Evolutionary conservation across 2,113 vertebrate genomes (phyloP), one percentile per base, ranked within the genome.

Genomic region (Eudyptes chrysolophus): DNA sequence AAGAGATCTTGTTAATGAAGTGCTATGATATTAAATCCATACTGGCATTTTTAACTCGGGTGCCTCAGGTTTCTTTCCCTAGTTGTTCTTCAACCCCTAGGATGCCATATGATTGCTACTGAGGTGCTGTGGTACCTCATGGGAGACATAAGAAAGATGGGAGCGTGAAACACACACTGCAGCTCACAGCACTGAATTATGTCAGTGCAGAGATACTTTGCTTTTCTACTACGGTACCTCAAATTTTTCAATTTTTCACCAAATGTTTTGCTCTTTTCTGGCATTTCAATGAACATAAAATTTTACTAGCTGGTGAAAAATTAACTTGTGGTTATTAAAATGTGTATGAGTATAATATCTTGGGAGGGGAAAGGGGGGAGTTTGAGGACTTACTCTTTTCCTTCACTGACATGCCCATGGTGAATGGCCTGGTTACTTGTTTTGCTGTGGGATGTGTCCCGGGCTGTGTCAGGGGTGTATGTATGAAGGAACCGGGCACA

Each of bases 341-440:
- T 44, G 3, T 60, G 42, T 11, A 13, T 24, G 15, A 65, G 13
- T 34, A 5, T 38, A 55, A n/a, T 22, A 46, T 22, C 26, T 55
- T n/a, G 11, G 32, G 5, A 16, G 10, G 14, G 7, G 25, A 1
- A 7, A 15, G 8, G 10, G 18, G 7, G 14, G 9, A 34, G 6
- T 76, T 76, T 52, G 76, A 88, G 36, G 34, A 68, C 49, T 83
- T 72, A 52, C 22, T 58, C n/a, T 22, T 42, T 7, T n/a, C 22
- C 13, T 81, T 70, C 20, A 7, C 29, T 40, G 87, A 13, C 24
- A 51, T 74, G 62, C 30, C 40, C 34, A 15, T 3, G 29, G 13
- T 2, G 5, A 74, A 74, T 24, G 15, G 18, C 25, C 34, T 42
- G 17, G 71, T 68, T 81, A 44, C 26, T 58, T 58, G 20, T 62